Evolutionary conservation across 2,113 vertebrate genomes (phyloP).

Genomic region (Bungarus multicinctus): DNA sequence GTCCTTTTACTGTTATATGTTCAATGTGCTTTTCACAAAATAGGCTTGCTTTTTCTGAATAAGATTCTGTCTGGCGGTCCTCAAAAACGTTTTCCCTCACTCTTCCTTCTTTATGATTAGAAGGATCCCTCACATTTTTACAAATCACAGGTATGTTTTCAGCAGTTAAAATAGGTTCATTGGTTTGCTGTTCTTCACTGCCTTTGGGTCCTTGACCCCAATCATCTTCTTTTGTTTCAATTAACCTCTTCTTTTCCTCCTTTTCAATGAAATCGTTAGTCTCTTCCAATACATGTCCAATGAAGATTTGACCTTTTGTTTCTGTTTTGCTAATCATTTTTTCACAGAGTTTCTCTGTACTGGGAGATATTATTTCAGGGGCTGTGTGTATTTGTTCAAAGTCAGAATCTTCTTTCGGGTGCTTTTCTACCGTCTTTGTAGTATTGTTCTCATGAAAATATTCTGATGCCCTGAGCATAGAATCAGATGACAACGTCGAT

Average conservation of each 20-base stretch:
- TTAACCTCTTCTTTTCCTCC: neutral
- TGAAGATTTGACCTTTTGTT: neutral
- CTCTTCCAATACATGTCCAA: neutral
- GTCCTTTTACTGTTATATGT: neutral
- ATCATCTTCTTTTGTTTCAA: neutral
- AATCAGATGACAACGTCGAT: neutral
- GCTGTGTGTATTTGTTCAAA: neutral
- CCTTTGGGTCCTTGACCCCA: neutral
- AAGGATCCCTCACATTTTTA: slow-evolving; percentile 22
- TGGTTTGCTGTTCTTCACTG: neutral
- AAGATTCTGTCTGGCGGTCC: neutral
- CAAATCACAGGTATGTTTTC: neutral
- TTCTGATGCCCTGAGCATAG: neutral
- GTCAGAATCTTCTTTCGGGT: neutral
- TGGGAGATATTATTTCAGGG: neutral
- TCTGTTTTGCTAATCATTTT: neutral
- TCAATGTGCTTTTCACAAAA: neutral
- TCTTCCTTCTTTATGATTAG: slow-evolving; percentile 6
- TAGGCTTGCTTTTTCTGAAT: neutral
- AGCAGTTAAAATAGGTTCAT: slow-evolving; percentile 9
- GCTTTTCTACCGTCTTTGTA: neutral
- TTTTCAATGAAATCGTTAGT: neutral
- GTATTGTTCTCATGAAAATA: slow-evolving; percentile 12
- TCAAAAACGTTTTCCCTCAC: slow-evolving; percentile 24
- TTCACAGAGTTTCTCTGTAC: neutral